A percentile compares a stretch with the other conserved stretches of the same genome.
phyloP scores from a whole-genome alignment of 2,797 vertebrate genomes.

The Tarsius wallacei region DNA sequence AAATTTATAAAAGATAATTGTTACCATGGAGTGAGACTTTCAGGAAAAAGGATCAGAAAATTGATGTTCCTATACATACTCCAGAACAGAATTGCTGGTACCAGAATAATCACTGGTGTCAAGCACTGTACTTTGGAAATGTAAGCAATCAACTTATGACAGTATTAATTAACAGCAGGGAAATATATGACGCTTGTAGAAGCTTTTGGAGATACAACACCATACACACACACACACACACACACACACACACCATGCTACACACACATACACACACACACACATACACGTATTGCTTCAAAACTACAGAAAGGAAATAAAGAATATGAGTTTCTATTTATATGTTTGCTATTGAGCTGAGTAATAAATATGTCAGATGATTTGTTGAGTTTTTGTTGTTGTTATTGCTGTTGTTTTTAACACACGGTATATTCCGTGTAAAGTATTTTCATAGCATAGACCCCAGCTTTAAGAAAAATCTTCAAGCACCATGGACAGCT shows the following conservation, averaged over 20 bases:
- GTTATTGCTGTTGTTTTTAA: neutral
- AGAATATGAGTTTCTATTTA: constrained; percentile 34
- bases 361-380: neutral
- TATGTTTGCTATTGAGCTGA: neutral
- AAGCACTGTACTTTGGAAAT: neutral
- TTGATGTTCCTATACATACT: neutral
- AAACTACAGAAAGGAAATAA: constrained; percentile 52
- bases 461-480: neutral
- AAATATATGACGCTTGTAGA: neutral
- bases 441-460: neutral
- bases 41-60: neutral
- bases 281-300: neutral
- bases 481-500: constrained; percentile 48
- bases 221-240: neutral
- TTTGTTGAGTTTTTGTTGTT: too few relatives aligned
- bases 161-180: neutral
- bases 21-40: neutral
- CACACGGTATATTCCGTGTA: neutral
- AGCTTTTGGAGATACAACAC: neutral
- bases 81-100: neutral
- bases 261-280: neutral
- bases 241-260: neutral
- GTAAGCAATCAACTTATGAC: neutral
- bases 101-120: neutral
- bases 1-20: neutral